Evolutionary conservation across 1,140 invertebrate species (phyloP).

Genomic region (Brachionus calyciflorus): DNA sequence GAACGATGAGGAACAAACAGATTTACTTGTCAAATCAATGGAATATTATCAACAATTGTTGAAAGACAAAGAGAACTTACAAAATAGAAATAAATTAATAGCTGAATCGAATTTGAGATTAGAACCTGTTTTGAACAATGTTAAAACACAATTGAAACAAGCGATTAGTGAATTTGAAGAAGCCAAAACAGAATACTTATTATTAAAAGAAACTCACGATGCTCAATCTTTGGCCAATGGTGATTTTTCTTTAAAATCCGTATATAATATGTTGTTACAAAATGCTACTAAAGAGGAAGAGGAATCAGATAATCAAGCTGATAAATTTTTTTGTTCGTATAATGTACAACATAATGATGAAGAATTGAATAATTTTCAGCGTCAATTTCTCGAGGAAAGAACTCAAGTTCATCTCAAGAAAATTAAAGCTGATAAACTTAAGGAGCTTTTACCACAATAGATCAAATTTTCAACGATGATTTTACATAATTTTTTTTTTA

Average conservation of each 20-base stretch:
- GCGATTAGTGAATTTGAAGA: conserved; percentile 26
- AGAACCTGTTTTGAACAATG: neutral
- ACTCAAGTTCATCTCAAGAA: conserved; percentile 37
- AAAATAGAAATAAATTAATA: neutral
- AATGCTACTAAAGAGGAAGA: conserved; percentile 5
- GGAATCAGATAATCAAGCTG: neutral
- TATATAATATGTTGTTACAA: neutral
- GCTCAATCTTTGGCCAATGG: neutral
- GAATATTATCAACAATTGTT: conserved; percentile 28
- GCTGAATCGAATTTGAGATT: conserved; percentile 35
- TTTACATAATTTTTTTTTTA: conserved; percentile 22
- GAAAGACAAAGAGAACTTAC: conserved; percentile 11
- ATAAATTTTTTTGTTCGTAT: conserved; percentile 10
- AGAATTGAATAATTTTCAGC: conserved; percentile 11
- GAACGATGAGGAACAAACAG: conserved; percentile 33
- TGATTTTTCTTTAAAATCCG: conserved; percentile 18
- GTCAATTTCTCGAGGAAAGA: conserved; percentile 17
- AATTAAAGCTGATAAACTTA: conserved; percentile 40
- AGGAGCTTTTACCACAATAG: conserved; percentile 21
- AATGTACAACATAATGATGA: conserved; percentile 42
- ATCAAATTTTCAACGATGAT: too few relatives aligned
- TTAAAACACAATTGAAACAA: neutral
- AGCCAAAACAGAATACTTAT: conserved; percentile 1
- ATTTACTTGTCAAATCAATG: conserved; percentile 32
- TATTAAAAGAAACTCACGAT: neutral